phyloP scores from a whole-genome alignment of 2,797 vertebrate species.

The Tapera naevia region DNA sequence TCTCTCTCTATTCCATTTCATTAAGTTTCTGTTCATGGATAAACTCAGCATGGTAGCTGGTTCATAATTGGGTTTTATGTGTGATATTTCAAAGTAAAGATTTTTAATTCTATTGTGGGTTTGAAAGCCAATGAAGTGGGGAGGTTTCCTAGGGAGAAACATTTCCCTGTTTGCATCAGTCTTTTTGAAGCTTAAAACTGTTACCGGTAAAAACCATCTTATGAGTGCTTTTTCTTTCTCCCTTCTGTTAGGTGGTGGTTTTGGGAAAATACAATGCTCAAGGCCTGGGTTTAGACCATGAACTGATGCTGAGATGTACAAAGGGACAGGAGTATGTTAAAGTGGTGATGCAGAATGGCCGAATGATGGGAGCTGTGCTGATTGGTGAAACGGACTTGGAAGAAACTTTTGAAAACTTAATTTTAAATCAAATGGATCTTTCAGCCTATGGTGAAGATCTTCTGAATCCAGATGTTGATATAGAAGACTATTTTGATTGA shows the following conservation, averaged over 20 bases:
- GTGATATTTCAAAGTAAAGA: background rate
- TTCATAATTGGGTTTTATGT: background rate
- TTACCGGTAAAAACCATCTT: background rate
- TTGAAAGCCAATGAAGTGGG: background rate
- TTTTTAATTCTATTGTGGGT: background rate
- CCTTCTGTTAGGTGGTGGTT: constrained; percentile 85
- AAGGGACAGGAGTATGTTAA: constrained; percentile 91
- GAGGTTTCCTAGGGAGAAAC: background rate
- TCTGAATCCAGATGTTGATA: constrained; percentile 91
- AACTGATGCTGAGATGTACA: constrained; percentile 91
- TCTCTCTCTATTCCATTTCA: background rate
- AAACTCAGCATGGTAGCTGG: background rate
- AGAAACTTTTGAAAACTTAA: constrained; percentile 98
- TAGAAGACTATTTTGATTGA: constrained; percentile 98
- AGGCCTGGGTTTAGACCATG: constrained; percentile 85
- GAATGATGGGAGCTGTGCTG: constrained; percentile 91
- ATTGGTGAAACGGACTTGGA: constrained; percentile 95
- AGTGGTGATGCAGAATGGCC: constrained; percentile 86
- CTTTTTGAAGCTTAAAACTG: background rate
- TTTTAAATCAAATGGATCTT: constrained; percentile 96
- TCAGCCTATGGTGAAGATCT: constrained; percentile 89
- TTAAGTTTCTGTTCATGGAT: background rate
- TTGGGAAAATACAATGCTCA: constrained; percentile 94
- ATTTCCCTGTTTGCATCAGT: background rate
- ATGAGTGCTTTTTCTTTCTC: background rate